Percentiles rank a stretch among this genome's conserved stretches.
Conservation (phyloP, 2,888 invertebrate species). For the Icerya purchasi region DNA sequence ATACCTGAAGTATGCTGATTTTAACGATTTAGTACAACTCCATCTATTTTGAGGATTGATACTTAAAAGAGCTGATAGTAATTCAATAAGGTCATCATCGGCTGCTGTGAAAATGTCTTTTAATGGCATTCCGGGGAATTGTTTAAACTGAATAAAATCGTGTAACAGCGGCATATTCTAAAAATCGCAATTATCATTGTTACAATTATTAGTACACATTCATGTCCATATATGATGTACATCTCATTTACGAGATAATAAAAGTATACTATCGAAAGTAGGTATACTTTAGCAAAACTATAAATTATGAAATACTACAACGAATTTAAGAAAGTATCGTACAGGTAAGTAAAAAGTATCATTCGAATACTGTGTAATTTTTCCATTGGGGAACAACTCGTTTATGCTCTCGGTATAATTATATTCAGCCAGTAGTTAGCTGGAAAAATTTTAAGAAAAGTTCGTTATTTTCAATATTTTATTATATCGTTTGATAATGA, state of each 20-base stretch:
- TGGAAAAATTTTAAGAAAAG: too few relatives aligned
- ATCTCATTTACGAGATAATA: too few relatives aligned
- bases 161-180: constrained; percentile 51
- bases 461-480: too few relatives aligned
- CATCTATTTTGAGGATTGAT: constrained; percentile 65
- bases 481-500: too few relatives aligned
- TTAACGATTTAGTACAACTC: constrained; percentile 60
- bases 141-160: constrained; percentile 83
- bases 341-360: too few relatives aligned
- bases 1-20: constrained; percentile 71
- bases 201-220: neutral
- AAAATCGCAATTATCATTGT: constrained; percentile 9
- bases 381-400: too few relatives aligned
- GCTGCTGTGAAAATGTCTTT: constrained; percentile 91
- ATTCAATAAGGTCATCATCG: constrained; percentile 64
- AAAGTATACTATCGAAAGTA: too few relatives aligned
- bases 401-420: too few relatives aligned
- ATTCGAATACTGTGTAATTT: too few relatives aligned
- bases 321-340: too few relatives aligned
- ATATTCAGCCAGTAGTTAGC: too few relatives aligned
- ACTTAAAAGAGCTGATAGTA: constrained; percentile 53
- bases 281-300: neutral
- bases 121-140: constrained; percentile 59
- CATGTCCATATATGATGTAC: neutral
- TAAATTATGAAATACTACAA: neutral